Conservation (phyloP, 2,797 vertebrate species). For the Aythya fuligula region DNA sequence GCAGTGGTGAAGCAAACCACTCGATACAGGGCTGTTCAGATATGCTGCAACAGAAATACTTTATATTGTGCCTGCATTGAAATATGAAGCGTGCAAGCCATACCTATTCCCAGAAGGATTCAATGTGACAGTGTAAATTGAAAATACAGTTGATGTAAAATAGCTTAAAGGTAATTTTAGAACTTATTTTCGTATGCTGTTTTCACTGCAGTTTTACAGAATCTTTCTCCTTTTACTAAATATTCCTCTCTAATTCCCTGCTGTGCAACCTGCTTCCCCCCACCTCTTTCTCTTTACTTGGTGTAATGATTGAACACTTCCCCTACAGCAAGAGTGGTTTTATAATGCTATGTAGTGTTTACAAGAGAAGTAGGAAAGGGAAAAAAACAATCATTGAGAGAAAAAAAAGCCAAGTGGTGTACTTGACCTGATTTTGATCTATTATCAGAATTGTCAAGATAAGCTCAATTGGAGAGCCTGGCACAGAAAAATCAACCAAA, state of each 20-base stretch:
- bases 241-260: not conserved
- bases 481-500: not conserved
- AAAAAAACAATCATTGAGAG: not conserved
- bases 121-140: not conserved
- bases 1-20: not conserved
- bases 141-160: not conserved
- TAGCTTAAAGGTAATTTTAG: not conserved
- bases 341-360: not conserved
- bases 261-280: not conserved
- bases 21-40: not conserved
- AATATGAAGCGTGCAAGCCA: not conserved
- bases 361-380: not conserved
- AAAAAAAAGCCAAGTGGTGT: not conserved
- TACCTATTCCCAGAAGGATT: not conserved
- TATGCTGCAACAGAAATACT: not conserved
- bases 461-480: not conserved
- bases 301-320: not conserved
- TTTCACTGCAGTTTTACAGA: not conserved
- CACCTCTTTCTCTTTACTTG: not conserved
- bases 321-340: not conserved
- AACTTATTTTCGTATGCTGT: not conserved
- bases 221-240: not conserved
- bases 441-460: not conserved
- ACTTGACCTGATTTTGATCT: not conserved
- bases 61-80: not conserved